Evolutionary conservation across 2,797 vertebrate species (phyloP).

Genomic region (Urocyon cinereoargenteus): DNA sequence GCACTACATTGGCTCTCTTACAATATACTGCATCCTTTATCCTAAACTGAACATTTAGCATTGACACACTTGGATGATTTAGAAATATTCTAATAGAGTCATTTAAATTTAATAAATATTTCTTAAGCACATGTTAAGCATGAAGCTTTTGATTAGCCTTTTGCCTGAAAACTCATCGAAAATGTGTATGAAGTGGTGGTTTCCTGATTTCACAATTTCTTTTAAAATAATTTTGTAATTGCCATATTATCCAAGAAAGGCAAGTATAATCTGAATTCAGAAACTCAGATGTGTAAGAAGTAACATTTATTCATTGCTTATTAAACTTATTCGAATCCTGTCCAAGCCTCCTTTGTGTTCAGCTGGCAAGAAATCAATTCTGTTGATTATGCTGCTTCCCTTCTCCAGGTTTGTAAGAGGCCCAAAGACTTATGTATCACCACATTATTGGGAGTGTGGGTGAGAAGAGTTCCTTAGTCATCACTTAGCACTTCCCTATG

Average conservation of each 20-base stretch:
- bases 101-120: slow-evolving; percentile 21
- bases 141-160: neutral
- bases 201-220: slow-evolving; percentile 13
- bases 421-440: neutral
- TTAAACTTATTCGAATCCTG: slow-evolving; percentile 27
- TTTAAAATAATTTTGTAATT: slow-evolving; percentile 33
- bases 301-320: neutral
- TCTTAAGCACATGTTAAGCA: neutral
- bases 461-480: neutral
- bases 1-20: neutral
- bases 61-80: neutral
- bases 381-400: neutral
- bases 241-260: neutral
- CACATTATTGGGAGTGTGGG: neutral
- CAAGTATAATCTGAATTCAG: neutral
- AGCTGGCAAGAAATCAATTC: neutral
- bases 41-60: neutral
- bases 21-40: neutral
- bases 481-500: neutral
- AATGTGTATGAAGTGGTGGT: neutral
- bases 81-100: neutral
- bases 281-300: neutral
- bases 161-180: neutral
- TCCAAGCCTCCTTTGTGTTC: neutral
- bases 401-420: neutral